phyloP scores from a whole-genome alignment of 92 coral and sea anemone species.

The Zoanthus sociatus region DNA sequence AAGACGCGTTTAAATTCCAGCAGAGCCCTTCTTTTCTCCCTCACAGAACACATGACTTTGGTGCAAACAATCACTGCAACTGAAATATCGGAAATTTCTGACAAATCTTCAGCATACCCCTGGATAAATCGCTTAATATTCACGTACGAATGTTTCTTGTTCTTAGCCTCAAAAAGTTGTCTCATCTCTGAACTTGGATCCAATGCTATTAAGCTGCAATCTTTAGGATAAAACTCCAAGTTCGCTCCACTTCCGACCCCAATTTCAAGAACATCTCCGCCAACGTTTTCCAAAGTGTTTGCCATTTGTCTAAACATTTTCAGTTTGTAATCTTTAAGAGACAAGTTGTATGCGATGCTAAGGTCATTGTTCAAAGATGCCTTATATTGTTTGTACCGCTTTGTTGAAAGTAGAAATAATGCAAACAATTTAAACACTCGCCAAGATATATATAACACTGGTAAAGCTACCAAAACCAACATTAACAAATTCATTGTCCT shows the following conservation, averaged over 20 bases:
- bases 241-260: slow-evolving; percentile 99
- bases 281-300: slow-evolving; percentile 45
- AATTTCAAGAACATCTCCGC: slow-evolving; percentile 92
- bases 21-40: slow-evolving; percentile 67
- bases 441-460: slow-evolving; percentile 4
- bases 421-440: not conserved
- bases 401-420: slow-evolving; percentile 58
- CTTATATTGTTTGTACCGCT: slow-evolving; percentile 71
- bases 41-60: slow-evolving; percentile 85
- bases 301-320: slow-evolving; percentile 73
- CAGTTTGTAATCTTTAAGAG: slow-evolving; percentile 69
- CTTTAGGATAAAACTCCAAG: slow-evolving; percentile 83
- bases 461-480: not conserved
- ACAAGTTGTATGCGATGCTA: slow-evolving; percentile 73
- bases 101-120: slow-evolving; percentile 88
- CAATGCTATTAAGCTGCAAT: slow-evolving; percentile 78
- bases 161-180: slow-evolving; percentile 69
- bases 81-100: slow-evolving; percentile 75
- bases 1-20: slow-evolving; percentile 84
- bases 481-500: not conserved
- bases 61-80: slow-evolving; percentile 89
- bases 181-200: slow-evolving; percentile 93
- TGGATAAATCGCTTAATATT: slow-evolving; percentile 68
- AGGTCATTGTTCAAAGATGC: slow-evolving; percentile 73
- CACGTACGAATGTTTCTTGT: slow-evolving; percentile 63